Evolutionary conservation across 1,140 invertebrate species (phyloP), one percentile per base, ranked within the genome.

Genomic region (Brachystomella parvula): DNA sequence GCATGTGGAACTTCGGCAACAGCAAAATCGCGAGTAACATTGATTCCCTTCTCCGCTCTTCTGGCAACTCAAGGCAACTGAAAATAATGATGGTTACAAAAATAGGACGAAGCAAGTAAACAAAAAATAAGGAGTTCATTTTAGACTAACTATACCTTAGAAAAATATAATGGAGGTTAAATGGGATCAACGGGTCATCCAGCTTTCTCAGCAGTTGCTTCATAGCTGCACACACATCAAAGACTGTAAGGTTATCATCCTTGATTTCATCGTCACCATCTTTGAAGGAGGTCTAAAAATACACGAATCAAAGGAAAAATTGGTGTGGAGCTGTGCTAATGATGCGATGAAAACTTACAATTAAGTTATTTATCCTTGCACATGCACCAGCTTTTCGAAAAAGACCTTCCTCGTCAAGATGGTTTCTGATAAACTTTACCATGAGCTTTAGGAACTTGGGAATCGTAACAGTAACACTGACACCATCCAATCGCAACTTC

Each of bases 151-250:
- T 39, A 15, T 57, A 72, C 71, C 62, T 64, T 28, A 69, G 26
- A 19, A 72, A 70, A 0, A 70, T 19, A 28, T 53, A 3, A 12
- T 72, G 71, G 49, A 66, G 24, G 6, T 66, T 63, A 57, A 35
- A 61, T 0, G 71, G 71, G 59, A 72, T 70, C 2, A 72, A 32
- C 0, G 71, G 68, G 2, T 44, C 15, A 6, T 59, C 29, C 56
- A 70, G 56, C 47, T 70, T 65, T 33, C 71, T 26, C 1, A 72
- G 39, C 49, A 67, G 67, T 39, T 70, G 68, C 47, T 70, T 72
- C 17, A 72, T 33, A 3, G 67, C 71, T 26, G 66, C 59, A 26
- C 67, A 47, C 0, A 65, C 71, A 59, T 72, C 71, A 56, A 66
- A 66, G 3, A 70, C 71, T 2, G 71, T 64, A 31, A 70, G 65